Percentiles rank a stretch among this genome's conserved stretches.
phyloP scores from a whole-genome alignment of 2,888 invertebrate species.

The Yponomeuta evonymella region DNA sequence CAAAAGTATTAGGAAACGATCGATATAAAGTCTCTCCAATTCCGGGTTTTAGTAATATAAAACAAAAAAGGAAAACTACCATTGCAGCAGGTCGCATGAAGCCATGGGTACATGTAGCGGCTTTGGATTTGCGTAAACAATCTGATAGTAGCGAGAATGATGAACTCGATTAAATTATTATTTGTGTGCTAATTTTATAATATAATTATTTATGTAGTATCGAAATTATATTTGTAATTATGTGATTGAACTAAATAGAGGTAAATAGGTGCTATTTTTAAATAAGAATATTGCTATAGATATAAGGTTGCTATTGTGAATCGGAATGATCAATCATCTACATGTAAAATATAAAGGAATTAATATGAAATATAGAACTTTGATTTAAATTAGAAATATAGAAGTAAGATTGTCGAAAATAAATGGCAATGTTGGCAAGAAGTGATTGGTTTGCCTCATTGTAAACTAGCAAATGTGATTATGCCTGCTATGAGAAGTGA shows the following conservation, averaged over 20 bases:
- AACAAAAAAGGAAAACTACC: too few species aligned
- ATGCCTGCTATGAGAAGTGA: too few species aligned
- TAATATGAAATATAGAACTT: too few species aligned
- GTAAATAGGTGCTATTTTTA: background rate
- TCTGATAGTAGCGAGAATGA: conserved; percentile 13
- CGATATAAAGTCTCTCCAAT: conserved; percentile 18
- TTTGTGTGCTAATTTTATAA: background rate
- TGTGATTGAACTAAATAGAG: background rate
- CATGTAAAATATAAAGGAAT: too few species aligned
- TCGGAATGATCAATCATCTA: too few species aligned
- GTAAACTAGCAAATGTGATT: too few species aligned
- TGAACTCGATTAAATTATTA: background rate
- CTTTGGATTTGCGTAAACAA: conserved; percentile 12
- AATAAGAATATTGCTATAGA: too few species aligned
- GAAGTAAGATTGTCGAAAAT: too few species aligned
- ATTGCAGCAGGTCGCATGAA: background rate
- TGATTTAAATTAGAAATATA: too few species aligned
- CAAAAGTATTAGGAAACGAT: conserved; percentile 19
- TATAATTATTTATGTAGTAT: conserved; percentile 1
- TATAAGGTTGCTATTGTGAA: too few species aligned
- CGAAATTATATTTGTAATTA: background rate
- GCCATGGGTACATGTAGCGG: conserved; percentile 16
- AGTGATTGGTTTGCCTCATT: too few species aligned
- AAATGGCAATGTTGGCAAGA: too few species aligned
- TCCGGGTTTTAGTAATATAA: conserved; percentile 15